Conservation (phyloP, 2,888 invertebrate species). For the Mesodorylaimus sp. region DNA sequence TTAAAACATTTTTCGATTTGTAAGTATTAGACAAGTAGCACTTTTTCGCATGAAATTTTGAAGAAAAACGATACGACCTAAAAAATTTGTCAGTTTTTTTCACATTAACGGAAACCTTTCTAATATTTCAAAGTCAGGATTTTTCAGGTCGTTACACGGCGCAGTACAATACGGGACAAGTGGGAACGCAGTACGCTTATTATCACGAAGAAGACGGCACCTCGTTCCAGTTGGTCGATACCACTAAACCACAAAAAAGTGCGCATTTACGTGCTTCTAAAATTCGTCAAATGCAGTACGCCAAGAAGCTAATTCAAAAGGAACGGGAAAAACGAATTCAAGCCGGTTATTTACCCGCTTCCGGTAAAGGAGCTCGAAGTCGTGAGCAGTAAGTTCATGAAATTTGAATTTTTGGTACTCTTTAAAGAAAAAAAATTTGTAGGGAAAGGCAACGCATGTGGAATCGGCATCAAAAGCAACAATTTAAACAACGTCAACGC, state of each 20-base stretch:
- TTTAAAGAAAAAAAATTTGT: no score
- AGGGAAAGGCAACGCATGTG: no score
- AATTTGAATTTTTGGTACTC: background rate
- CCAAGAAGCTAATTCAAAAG: conserved; percentile 24
- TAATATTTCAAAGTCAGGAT: no score
- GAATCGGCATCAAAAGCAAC: no score
- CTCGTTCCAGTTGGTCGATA: conserved; percentile 69
- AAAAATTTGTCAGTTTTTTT: no score
- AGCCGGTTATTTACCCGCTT: conserved; percentile 18
- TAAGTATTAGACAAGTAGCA: no score
- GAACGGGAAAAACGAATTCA: conserved; percentile 27
- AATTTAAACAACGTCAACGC: background rate
- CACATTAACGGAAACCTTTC: no score
- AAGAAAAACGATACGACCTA: no score
- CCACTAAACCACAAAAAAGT: conserved; percentile 1
- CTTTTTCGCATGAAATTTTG: no score
- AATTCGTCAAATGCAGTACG: conserved; percentile 7
- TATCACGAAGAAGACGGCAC: conserved; percentile 97
- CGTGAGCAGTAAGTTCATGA: conserved; percentile 31
- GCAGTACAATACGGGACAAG: conserved; percentile 18
- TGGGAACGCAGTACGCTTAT: conserved; percentile 85
- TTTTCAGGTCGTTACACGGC: conserved; percentile 2
- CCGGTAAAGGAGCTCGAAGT: conserved; percentile 52
- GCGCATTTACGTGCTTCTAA: conserved; percentile 7
- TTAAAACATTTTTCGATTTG: no score